A percentile compares a stretch with the other conserved stretches of the same genome.
These are phyloP conservation scores for Leuctra nigra DNA, from an alignment of 2,888 invertebrate species.

Conservation along the genomic window DNA sequence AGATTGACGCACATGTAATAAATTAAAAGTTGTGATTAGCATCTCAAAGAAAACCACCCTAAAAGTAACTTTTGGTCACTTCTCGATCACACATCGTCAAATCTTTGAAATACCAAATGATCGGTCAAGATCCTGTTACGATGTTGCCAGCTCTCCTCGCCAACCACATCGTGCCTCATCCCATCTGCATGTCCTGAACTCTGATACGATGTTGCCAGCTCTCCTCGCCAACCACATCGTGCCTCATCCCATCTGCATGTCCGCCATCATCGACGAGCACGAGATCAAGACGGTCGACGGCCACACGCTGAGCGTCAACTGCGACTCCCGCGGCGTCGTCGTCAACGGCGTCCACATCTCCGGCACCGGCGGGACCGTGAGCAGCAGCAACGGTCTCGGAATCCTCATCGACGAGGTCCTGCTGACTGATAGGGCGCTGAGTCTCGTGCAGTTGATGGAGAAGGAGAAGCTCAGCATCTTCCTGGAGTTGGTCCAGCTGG, in stretches of 20 bases:
- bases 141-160: slow-evolving; percentile 43
- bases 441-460: slow-evolving; percentile 39
- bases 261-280: slow-evolving; percentile 42
- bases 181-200: slow-evolving; percentile 42
- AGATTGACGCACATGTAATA: too few relatives aligned
- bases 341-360: slow-evolving; percentile 39
- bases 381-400: slow-evolving; percentile 44
- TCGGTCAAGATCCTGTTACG: too few relatives aligned
- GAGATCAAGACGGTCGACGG: slow-evolving; percentile 39
- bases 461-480: slow-evolving; percentile 40
- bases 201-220: too few relatives aligned
- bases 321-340: slow-evolving; percentile 40
- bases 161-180: slow-evolving; percentile 43
- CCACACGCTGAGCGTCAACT: slow-evolving; percentile 39
- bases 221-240: slow-evolving; percentile 43
- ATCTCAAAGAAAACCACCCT: too few relatives aligned
- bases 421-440: slow-evolving; percentile 43
- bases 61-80: too few relatives aligned
- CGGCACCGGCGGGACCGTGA: slow-evolving; percentile 37
- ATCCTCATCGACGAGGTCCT: slow-evolving; percentile 43
- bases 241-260: slow-evolving; percentile 42
- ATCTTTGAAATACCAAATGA: too few relatives aligned
- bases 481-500: slow-evolving; percentile 38
- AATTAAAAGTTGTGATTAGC: too few relatives aligned
- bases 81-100: too few relatives aligned